Evolutionary conservation across 2,113 vertebrate species (phyloP).

Genomic region (Tyrannus savana): DNA sequence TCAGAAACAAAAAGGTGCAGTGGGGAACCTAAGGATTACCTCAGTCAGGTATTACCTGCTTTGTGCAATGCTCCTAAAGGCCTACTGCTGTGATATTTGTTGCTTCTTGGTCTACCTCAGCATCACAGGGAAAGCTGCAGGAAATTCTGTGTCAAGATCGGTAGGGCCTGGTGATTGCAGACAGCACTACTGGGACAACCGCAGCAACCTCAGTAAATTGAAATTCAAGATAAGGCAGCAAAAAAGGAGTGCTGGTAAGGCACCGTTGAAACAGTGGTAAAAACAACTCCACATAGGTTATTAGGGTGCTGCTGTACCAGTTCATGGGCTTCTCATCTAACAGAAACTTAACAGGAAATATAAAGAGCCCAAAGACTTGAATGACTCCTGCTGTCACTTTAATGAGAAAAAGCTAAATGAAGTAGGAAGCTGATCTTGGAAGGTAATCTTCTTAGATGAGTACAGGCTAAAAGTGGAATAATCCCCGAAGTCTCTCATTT

Average conservation of each 20-base stretch:
- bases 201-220: background rate
- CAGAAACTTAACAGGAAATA: background rate
- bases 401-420: slow-evolving; percentile 47
- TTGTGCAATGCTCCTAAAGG: background rate
- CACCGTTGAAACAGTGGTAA: background rate
- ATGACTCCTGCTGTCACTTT: slow-evolving; percentile 24
- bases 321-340: background rate
- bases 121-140: background rate
- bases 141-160: background rate
- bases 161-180: background rate
- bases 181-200: background rate
- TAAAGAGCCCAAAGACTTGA: background rate
- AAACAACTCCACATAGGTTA: background rate
- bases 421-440: slow-evolving; percentile 51
- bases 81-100: background rate
- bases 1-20: background rate
- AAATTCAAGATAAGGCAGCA: background rate
- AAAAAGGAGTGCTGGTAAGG: background rate
- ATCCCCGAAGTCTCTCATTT: slow-evolving; percentile 43
- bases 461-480: slow-evolving; percentile 64
- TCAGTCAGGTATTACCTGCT: background rate
- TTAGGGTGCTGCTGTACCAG: background rate
- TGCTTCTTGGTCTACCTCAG: background rate
- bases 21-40: background rate
- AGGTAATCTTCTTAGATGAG: slow-evolving; percentile 60